Evolutionary conservation across 1,140 invertebrate species (phyloP).

Genomic region (Oryctes rhinoceros): DNA sequence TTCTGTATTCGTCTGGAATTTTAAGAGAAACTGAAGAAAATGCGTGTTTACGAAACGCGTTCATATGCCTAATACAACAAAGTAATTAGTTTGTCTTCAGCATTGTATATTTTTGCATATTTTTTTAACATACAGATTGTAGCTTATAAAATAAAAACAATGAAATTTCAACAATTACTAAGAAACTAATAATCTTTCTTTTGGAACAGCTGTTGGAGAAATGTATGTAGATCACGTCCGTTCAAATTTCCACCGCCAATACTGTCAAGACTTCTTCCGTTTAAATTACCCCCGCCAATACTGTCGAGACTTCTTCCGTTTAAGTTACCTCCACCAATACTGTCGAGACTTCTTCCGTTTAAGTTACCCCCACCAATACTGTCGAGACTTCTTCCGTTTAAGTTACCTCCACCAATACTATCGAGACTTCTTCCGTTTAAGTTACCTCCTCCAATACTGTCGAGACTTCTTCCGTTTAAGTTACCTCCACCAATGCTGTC

Average conservation of each 20-base stretch:
- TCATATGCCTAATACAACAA: neutral
- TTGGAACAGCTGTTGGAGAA: conserved; percentile 23
- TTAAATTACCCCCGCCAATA: neutral
- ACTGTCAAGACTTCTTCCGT: conserved; percentile 25
- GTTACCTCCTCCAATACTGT: conserved; percentile 45
- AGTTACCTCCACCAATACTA: conserved; percentile 42
- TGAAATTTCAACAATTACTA: neutral
- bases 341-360: conserved; percentile 40
- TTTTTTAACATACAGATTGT: neutral
- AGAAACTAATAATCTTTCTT: neutral
- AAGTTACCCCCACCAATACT: conserved; percentile 39
- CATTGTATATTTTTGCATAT: conserved; percentile 18
- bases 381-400: conserved; percentile 44
- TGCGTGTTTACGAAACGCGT: neutral
- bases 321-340: conserved; percentile 40
- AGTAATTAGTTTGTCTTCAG: neutral
- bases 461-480: conserved; percentile 42
- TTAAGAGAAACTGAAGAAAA: neutral
- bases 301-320: conserved; percentile 43
- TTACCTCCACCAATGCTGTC: conserved; percentile 44
- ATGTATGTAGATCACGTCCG: conserved; percentile 21
- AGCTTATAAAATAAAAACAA: neutral
- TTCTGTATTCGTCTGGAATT: conserved; percentile 31
- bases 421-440: conserved; percentile 40
- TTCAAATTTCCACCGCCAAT: conserved; percentile 37